These are phyloP conservation scores for Drosophila sproati DNA, from an alignment of 1,140 invertebrate genomes.

Conservation along the genomic window DNA sequence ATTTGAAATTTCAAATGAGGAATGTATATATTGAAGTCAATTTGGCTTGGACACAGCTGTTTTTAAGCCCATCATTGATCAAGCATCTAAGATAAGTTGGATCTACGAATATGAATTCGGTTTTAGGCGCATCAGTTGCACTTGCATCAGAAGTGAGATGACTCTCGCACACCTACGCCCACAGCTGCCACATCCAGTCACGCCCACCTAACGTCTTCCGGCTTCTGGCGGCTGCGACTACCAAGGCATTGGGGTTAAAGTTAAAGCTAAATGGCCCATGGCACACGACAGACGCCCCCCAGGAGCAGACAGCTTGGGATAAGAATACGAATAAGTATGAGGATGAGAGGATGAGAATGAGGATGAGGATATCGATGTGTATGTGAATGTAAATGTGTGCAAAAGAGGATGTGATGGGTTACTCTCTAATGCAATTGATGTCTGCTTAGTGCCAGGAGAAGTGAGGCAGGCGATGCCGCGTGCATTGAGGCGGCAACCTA, in stretches of 20 bases:
- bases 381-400: conserved; percentile 1
- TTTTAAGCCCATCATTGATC: neutral
- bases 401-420: conserved; percentile 9
- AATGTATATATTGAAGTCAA: no score
- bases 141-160: no score
- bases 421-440: conserved; percentile 47
- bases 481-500: conserved; percentile 80
- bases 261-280: conserved; percentile 73
- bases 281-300: conserved; percentile 45
- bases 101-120: neutral
- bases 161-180: no score
- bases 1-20: no score
- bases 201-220: conserved; percentile 6
- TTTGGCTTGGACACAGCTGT: no score
- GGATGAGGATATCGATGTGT: neutral
- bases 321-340: neutral
- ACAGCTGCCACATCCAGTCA: conserved; percentile 2
- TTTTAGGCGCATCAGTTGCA: conserved; percentile 4
- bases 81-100: no score
- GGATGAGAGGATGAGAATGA: neutral
- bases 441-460: conserved; percentile 18
- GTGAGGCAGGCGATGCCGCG: conserved; percentile 23
- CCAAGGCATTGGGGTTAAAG: conserved; percentile 43
- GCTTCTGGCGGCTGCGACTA: conserved; percentile 21
- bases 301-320: conserved; percentile 1